Evolutionary conservation across 1,140 invertebrate genomes (phyloP), one percentile per base, ranked within the genome.

Genomic region (Tetraneura akinire): DNA sequence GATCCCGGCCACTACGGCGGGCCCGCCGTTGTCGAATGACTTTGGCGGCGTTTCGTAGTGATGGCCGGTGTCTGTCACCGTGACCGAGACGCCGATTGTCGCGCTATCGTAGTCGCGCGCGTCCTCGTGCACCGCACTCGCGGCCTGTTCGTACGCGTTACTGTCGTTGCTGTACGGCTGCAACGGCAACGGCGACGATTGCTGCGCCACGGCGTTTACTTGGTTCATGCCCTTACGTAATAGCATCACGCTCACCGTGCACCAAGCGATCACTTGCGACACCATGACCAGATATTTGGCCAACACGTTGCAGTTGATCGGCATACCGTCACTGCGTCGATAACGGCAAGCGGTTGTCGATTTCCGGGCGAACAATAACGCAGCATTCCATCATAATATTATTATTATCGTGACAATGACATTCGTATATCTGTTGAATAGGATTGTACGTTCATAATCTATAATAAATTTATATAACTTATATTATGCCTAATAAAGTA

Each of bases 231-330:
- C 74, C 23, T 37, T 78, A 1, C 53, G 53, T 21, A 78, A 78
- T 21, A 78, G 55, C 74, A 78, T 78, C 1, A 60, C 74, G 16
- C 74, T 78, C 8, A 78, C 74, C 3, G 53, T 78, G n/a, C 55
- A 78, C 74, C 74, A 78, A 51, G 74, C 74, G 23, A 78, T 62
- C 29, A 78, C 74, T 32, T 78, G 74, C 8, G 74, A 78, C 16
- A 60, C 37, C 53, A 78, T 78, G 55, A 78, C 74, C 74, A 78
- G 60, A 16, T 78, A 78, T 9, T 78, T 78, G 55, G 74, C 74
- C 74, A 60, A 37, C 55, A 32, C 32, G 37, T 78, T 78, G 13
- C 74, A 55, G 23, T 42, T 78, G 21, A 78, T n/a, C 37, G 74
- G 53, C 74, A 78, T 37, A 8, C 3, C 8, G 8, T 78, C 53